Percentiles rank a stretch among this genome's conserved stretches.
phyloP scores from a whole-genome alignment of 2,888 invertebrate genomes.

The Colostygia pectinataria region DNA sequence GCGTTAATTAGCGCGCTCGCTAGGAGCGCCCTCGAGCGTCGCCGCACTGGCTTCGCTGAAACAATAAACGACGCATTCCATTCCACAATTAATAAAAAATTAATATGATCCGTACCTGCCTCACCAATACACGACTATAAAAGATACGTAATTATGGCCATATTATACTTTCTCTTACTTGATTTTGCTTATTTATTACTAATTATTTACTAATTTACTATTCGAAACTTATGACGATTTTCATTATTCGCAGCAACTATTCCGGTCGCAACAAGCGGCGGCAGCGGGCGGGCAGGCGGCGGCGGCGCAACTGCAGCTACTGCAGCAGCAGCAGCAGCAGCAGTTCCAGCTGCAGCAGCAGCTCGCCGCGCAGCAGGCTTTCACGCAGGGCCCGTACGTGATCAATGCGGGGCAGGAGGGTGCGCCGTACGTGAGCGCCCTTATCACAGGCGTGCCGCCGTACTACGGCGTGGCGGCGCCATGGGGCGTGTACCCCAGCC shows the following conservation, averaged over 20 bases:
- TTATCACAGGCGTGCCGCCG: slow-evolving; percentile 93
- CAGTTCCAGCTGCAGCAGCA: slow-evolving; percentile 92
- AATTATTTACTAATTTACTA: background rate
- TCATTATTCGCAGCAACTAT: slow-evolving; percentile 89
- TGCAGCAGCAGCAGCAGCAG: slow-evolving; percentile 90
- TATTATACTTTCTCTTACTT: background rate
- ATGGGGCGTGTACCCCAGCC: slow-evolving; percentile 94
- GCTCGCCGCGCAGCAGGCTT: slow-evolving; percentile 87
- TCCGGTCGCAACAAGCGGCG: slow-evolving; percentile 92
- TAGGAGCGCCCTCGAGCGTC: slow-evolving; percentile 59
- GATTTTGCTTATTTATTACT: background rate
- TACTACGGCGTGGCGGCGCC: slow-evolving; percentile 96
- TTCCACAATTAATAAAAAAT: slow-evolving; percentile 65
- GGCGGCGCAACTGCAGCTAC: slow-evolving; percentile 87
- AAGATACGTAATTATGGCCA: background rate
- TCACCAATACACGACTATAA: slow-evolving; percentile 15
- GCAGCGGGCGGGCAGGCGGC: slow-evolving; percentile 85
- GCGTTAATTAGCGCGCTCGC: slow-evolving; percentile 75
- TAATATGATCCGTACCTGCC: slow-evolving; percentile 41
- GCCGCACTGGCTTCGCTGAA: slow-evolving; percentile 49
- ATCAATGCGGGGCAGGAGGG: slow-evolving; percentile 88
- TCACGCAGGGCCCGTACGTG: slow-evolving; percentile 92
- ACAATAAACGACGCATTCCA: slow-evolving; percentile 63
- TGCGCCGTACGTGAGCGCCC: slow-evolving; percentile 91
- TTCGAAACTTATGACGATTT: background rate